These are phyloP conservation scores for Drepanosiphum platanoidis DNA, from an alignment of 2,888 invertebrate species.

Conservation along the genomic window DNA sequence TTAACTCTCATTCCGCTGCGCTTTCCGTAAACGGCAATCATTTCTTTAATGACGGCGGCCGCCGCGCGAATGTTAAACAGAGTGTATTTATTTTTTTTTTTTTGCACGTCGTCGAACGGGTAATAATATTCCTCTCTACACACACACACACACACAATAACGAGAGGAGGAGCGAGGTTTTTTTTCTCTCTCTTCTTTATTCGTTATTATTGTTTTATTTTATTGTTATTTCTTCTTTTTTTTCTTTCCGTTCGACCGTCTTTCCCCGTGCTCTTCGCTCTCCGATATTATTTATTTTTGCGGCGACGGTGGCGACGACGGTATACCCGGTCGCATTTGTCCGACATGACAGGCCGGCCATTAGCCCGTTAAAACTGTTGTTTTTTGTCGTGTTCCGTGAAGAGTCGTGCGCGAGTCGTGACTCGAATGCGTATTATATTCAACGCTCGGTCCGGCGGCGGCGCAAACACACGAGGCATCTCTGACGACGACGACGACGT, in stretches of 20 bases:
- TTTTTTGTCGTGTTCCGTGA: slow-evolving; percentile 53
- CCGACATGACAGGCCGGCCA: slow-evolving; percentile 47
- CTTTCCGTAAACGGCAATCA: slow-evolving; percentile 3
- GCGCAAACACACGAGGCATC: background rate
- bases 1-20: background rate
- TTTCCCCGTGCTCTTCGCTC: background rate
- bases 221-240: slow-evolving; percentile 1
- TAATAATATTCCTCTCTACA: slow-evolving; percentile 10
- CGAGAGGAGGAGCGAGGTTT: background rate
- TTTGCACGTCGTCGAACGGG: slow-evolving; percentile 18
- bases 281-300: slow-evolving; percentile 51
- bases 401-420: slow-evolving; percentile 41
- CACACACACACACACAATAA: background rate
- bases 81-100: background rate
- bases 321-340: slow-evolving; percentile 40
- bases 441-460: no score
- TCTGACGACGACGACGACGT: background rate
- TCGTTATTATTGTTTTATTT: background rate
- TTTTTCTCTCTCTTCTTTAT: background rate
- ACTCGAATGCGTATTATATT: slow-evolving; percentile 46
- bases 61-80: slow-evolving; percentile 33
- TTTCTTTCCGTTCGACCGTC: background rate
- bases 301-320: slow-evolving; percentile 19
- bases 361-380: slow-evolving; percentile 56
- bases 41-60: slow-evolving; percentile 36